Conservation (phyloP, 2,113 vertebrate genomes). For the Vireo altiloquus region DNA sequence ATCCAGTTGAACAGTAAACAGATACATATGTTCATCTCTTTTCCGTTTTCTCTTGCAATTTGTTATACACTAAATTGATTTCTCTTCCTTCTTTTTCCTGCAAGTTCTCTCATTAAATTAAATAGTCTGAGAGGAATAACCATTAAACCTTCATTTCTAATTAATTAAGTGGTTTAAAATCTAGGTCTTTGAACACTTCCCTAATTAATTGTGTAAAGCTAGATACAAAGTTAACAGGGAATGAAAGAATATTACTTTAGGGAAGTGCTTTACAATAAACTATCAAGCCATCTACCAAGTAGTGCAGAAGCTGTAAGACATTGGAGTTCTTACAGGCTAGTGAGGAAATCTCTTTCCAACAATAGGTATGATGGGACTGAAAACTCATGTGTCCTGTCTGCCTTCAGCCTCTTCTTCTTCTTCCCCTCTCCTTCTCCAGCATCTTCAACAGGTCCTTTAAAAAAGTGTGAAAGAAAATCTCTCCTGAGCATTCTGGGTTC, state of each 20-base stretch:
- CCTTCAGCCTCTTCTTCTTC: not conserved
- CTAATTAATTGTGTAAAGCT: conserved; percentile 76
- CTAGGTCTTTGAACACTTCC: conserved; percentile 64
- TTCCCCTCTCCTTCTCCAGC: not conserved
- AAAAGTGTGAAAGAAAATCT: not conserved
- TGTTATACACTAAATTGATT: conserved; percentile 65
- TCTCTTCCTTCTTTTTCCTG: conserved; percentile 65
- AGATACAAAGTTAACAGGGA: conserved; percentile 67
- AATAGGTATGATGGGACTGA: not conserved
- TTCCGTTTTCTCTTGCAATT: conserved; percentile 39
- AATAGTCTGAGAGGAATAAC: conserved; percentile 68
- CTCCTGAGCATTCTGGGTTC: not conserved
- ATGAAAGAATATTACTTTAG: conserved; percentile 46
- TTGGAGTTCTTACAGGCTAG: not conserved
- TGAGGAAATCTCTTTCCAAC: not conserved
- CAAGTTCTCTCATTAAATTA: conserved; percentile 71
- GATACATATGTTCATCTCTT: not conserved
- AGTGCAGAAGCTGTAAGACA: not conserved
- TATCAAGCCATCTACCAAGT: not conserved
- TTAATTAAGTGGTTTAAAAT: conserved; percentile 75
- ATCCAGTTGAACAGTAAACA: not conserved
- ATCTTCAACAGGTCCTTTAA: not conserved
- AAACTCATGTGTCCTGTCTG: not conserved
- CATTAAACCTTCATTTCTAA: conserved; percentile 73
- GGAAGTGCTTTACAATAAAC: not conserved